Evolutionary conservation across 1,140 invertebrate genomes (phyloP).

Genomic region (Drosophila insularis): DNA sequence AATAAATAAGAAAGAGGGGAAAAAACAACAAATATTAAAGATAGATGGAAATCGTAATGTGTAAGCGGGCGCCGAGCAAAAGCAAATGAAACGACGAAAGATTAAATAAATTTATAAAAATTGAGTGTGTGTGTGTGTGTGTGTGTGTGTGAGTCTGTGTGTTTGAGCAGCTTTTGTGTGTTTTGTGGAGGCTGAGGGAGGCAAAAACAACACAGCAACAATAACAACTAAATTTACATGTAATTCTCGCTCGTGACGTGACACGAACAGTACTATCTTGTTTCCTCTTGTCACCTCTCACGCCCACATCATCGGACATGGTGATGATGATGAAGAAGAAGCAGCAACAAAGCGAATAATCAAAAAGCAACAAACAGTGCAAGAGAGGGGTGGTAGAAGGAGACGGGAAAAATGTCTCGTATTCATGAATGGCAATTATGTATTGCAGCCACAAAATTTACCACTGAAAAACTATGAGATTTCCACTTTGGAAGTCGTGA

Average conservation of each 20-base stretch:
- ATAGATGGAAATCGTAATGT: constrained; percentile 75
- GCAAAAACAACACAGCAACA: constrained; percentile 48
- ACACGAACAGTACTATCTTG: constrained; percentile 23
- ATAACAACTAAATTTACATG: constrained; percentile 15
- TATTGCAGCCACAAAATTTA: constrained; percentile 53
- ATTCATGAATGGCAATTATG: constrained; percentile 80
- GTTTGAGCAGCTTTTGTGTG: constrained; percentile 67
- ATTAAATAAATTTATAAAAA: constrained; percentile 68
- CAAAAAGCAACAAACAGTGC: constrained; percentile 43
- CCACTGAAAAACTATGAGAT: constrained; percentile 67
- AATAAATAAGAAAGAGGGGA: constrained; percentile 21
- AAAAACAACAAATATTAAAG: constrained; percentile 40
- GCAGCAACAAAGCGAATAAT: constrained; percentile 41
- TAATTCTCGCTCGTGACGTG: constrained; percentile 38
- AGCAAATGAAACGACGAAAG: constrained; percentile 45
- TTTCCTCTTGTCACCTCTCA: constrained; percentile 20
- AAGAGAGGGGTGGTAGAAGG: no score
- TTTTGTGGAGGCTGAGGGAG: constrained; percentile 44
- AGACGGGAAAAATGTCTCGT: constrained; percentile 28
- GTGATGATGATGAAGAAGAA: not conserved
- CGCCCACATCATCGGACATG: not conserved
- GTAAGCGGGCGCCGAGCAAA: constrained; percentile 53
- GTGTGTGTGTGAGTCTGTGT: constrained; percentile 16
- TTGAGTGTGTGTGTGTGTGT: constrained; percentile 41
- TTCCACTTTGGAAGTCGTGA: constrained; percentile 78